These are phyloP conservation scores for Cliona cf. orientalis DNA, from an alignment of 37 sponge, comb jelly and placozoan species.

Conservation along the genomic window DNA sequence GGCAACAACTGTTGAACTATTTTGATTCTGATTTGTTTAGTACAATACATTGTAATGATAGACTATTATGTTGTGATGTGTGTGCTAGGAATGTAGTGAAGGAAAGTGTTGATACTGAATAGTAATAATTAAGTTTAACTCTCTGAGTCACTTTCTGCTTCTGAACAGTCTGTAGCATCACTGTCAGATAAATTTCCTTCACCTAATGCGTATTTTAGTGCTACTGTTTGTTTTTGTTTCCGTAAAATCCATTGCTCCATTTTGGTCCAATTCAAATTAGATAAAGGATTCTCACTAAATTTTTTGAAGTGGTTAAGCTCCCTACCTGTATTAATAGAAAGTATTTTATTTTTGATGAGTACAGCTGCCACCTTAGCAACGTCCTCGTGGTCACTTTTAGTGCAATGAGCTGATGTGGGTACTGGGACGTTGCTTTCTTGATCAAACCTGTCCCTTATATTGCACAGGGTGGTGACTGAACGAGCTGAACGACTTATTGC, in stretches of 20 bases:
- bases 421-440: neutral
- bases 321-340: neutral
- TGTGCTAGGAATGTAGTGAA: too few species aligned
- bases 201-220: neutral
- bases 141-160: too few species aligned
- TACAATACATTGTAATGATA: too few species aligned
- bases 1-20: slow-evolving; percentile 20
- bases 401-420: neutral
- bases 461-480: slow-evolving; percentile 14
- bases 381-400: neutral
- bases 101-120: too few species aligned
- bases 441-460: neutral
- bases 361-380: neutral
- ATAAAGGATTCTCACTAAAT: neutral
- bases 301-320: neutral
- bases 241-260: neutral
- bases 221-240: neutral
- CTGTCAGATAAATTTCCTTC: slow-evolving; percentile 3
- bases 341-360: neutral
- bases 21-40: slow-evolving; percentile 30
- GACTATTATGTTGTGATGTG: too few species aligned
- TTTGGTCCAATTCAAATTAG: neutral
- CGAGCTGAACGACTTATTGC: slow-evolving; percentile 16
- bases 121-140: too few species aligned
- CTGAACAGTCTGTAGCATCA: neutral